These are phyloP conservation scores for Eristalinus sepulchralis DNA, from an alignment of 2,888 invertebrate species.

Conservation along the genomic window DNA sequence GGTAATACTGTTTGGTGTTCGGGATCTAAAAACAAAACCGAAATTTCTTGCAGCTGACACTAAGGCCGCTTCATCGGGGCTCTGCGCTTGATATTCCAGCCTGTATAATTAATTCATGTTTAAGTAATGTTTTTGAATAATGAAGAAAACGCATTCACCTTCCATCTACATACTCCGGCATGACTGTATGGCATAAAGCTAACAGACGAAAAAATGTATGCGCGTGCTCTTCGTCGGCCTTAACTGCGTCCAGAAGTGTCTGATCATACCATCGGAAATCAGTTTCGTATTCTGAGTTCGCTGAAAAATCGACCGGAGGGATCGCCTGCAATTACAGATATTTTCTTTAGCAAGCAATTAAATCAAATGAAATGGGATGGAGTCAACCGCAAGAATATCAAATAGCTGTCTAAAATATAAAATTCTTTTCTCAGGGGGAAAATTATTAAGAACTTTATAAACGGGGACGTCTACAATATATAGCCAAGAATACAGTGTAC, in stretches of 20 bases:
- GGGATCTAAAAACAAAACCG: constrained; percentile 98
- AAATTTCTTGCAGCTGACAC: constrained; percentile 99
- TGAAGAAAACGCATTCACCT: constrained; percentile 80
- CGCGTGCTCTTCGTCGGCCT: constrained; percentile 87
- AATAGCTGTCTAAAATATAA: too few species aligned
- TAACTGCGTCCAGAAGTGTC: constrained; percentile 91
- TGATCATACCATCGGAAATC: constrained; percentile 97
- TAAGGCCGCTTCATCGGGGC: constrained; percentile 98
- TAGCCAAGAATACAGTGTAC: too few species aligned
- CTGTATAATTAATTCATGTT: constrained; percentile 43
- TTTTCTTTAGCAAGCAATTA: background rate
- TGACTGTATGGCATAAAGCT: constrained; percentile 98
- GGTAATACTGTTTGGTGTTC: constrained; percentile 95
- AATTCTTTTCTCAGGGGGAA: too few species aligned
- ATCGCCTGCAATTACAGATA: constrained; percentile 83
- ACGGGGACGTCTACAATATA: too few species aligned
- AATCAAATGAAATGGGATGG: too few species aligned
- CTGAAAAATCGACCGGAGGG: constrained; percentile 95
- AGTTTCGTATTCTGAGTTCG: constrained; percentile 94
- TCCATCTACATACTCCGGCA: constrained; percentile 95
- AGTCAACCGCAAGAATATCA: too few species aligned
- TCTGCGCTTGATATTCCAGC: constrained; percentile 89
- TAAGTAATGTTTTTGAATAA: background rate
- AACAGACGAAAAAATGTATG: constrained; percentile 95
- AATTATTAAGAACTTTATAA: too few species aligned